Percentiles rank a stretch among this genome's conserved stretches.
phyloP scores from a whole-genome alignment of 1,140 invertebrate genomes.

The Drosophila sproati region DNA sequence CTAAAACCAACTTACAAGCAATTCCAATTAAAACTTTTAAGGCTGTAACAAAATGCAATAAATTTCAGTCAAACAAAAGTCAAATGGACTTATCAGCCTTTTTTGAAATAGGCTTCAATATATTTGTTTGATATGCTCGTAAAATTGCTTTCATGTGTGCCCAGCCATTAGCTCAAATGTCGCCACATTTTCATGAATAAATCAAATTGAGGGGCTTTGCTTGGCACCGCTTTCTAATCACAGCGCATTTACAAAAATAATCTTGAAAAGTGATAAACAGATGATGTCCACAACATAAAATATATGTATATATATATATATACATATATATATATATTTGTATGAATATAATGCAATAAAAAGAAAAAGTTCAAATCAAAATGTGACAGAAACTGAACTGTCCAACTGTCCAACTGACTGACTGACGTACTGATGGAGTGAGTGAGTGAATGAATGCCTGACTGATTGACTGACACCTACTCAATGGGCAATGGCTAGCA shows the following conservation, averaged over 20 bases:
- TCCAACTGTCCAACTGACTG: not conserved
- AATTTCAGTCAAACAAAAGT: not conserved
- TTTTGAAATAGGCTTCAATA: not conserved
- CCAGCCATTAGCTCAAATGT: constrained; percentile 27
- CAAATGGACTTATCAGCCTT: not conserved
- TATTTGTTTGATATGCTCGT: constrained; percentile 3
- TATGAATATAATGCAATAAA: constrained; percentile 20
- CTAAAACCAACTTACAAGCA: not conserved
- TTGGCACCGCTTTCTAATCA: constrained; percentile 53
- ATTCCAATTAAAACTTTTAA: not conserved
- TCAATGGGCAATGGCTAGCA: constrained; percentile 12
- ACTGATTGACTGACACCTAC: constrained; percentile 10
- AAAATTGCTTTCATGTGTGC: not conserved
- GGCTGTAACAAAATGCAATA: not conserved
- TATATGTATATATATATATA: constrained; percentile 2
- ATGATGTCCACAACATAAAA: constrained; percentile 24
- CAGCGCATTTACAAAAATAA: constrained; percentile 69
- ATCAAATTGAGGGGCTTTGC: constrained; percentile 51
- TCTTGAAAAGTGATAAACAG: constrained; percentile 43
- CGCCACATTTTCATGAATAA: constrained; percentile 54
- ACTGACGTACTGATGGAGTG: constrained; percentile 10
- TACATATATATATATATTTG: not conserved
- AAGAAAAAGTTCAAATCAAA: constrained; percentile 52
- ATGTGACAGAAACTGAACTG: constrained; percentile 12
- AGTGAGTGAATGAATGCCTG: constrained; percentile 2